Evolutionary conservation across 2,113 vertebrate species (phyloP).

Genomic region (Delphinus delphis): DNA sequence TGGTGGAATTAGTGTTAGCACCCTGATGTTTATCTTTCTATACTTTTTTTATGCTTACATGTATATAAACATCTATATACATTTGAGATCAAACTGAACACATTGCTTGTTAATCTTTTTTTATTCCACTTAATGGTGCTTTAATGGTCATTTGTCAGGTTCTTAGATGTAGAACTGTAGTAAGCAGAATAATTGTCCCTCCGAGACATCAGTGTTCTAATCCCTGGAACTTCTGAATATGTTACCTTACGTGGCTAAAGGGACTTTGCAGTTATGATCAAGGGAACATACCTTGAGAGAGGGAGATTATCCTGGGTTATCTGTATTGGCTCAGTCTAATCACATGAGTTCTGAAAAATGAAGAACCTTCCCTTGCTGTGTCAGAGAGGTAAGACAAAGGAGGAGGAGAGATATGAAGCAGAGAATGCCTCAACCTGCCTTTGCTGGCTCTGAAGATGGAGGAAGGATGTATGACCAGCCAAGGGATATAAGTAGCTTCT

Average conservation of each 20-base stretch:
- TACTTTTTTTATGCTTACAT: neutral
- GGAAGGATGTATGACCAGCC: neutral
- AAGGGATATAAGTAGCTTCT: neutral
- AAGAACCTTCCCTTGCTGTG: neutral
- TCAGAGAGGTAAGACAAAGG: neutral
- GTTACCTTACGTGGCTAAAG: neutral
- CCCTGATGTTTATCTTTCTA: neutral
- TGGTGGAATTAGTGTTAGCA: neutral
- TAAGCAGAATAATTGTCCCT: neutral
- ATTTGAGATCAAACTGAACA: neutral
- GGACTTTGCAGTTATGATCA: neutral
- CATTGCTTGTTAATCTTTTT: neutral
- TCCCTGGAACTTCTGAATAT: neutral
- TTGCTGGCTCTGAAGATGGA: neutral
- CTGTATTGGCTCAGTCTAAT: neutral
- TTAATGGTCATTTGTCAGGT: neutral
- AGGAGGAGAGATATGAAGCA: neutral
- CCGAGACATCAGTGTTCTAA: neutral
- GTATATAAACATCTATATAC: neutral
- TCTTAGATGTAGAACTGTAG: neutral
- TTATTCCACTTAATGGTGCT: neutral
- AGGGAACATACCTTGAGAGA: neutral
- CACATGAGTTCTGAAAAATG: neutral
- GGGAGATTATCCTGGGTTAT: neutral
- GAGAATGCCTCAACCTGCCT: neutral